phyloP scores from a whole-genome alignment of 2,888 invertebrate species.

The Pammene aurita region DNA sequence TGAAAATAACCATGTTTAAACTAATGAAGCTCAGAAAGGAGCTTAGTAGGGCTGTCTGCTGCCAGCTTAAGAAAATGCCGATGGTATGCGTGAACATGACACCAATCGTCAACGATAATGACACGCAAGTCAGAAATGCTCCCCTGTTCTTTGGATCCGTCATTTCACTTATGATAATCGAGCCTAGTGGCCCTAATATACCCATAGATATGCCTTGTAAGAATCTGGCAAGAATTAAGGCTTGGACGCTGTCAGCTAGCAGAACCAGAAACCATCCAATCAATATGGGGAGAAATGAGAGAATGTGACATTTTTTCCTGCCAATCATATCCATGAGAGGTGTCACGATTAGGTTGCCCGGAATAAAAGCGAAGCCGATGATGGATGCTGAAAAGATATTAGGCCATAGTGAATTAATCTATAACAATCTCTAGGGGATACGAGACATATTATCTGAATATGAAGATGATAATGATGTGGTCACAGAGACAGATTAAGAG shows the following conservation, averaged over 20 bases:
- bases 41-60: constrained; percentile 80
- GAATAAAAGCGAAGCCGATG: constrained; percentile 83
- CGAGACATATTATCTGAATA: too few species aligned
- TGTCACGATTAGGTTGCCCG: constrained; percentile 83
- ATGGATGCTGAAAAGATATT: constrained; percentile 83
- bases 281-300: constrained; percentile 79
- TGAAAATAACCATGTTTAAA: constrained; percentile 77
- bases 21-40: constrained; percentile 78
- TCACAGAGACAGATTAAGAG: too few species aligned
- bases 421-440: too few species aligned
- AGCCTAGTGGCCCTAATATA: constrained; percentile 79
- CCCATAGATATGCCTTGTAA: constrained; percentile 83
- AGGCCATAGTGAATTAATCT: background rate
- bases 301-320: constrained; percentile 79
- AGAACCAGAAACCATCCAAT: constrained; percentile 84
- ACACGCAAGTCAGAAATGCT: constrained; percentile 83
- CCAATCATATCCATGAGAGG: constrained; percentile 82
- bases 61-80: constrained; percentile 85
- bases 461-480: too few species aligned
- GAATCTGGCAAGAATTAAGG: constrained; percentile 79
- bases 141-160: constrained; percentile 85
- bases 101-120: constrained; percentile 84
- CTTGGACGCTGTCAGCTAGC: constrained; percentile 71
- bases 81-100: constrained; percentile 85
- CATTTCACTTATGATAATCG: constrained; percentile 84